Evolutionary conservation across 2,797 vertebrate species (phyloP).

Genomic region (Bovichtus variegatus): DNA sequence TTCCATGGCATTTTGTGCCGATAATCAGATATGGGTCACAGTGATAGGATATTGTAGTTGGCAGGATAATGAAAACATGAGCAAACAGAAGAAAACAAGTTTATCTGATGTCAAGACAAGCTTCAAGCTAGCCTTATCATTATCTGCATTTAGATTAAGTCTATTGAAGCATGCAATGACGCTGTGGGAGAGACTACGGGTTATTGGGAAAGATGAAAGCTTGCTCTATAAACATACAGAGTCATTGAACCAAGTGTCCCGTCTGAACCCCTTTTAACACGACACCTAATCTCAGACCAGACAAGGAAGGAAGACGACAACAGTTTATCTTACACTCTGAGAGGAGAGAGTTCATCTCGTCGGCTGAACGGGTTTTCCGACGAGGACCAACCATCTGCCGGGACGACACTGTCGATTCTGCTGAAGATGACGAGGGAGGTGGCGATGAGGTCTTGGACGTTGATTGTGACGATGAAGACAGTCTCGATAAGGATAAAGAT

Average conservation of each 20-base stretch:
- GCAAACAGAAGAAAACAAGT: background rate
- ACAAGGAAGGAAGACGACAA: conserved; percentile 31
- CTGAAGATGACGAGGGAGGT: conserved; percentile 33
- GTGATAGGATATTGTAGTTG: background rate
- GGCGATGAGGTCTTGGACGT: conserved; percentile 32
- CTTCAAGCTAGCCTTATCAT: background rate
- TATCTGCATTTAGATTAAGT: background rate
- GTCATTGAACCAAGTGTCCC: conserved; percentile 45
- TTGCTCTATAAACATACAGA: conserved; percentile 61
- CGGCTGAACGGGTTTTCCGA: conserved; percentile 87
- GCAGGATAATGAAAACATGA: background rate
- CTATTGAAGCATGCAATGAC: background rate
- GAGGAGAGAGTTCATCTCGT: conserved; percentile 87
- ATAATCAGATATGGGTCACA: background rate
- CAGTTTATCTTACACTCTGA: conserved; percentile 91
- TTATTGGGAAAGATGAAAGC: conserved; percentile 46
- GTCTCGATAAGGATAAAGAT: conserved; percentile 51
- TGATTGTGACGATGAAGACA: conserved; percentile 45
- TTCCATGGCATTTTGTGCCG: background rate
- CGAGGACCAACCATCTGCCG: conserved; percentile 71
- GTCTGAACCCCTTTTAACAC: conserved; percentile 30
- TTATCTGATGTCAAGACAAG: conserved; percentile 1
- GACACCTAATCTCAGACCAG: conserved; percentile 49
- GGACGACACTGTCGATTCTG: conserved; percentile 39
- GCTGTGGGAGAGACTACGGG: conserved; percentile 26